Evolutionary conservation across 1,140 invertebrate genomes (phyloP).

Genomic region (Procambarus clarkii): DNA sequence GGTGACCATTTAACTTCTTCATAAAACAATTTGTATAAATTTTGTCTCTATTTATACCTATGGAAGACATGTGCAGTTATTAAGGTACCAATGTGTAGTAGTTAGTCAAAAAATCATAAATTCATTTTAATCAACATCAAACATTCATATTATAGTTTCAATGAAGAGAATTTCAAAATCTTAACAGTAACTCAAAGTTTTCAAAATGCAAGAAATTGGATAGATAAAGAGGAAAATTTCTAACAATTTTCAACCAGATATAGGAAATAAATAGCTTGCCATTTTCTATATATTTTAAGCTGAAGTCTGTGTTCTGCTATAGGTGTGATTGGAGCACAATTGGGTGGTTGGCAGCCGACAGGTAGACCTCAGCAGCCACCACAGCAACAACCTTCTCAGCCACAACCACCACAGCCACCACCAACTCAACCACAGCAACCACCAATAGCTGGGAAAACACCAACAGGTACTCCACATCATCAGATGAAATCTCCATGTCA

Average conservation of each 20-base stretch:
- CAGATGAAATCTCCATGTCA: conserved; percentile 61
- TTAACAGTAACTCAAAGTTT: too few relatives aligned
- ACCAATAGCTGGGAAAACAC: conserved; percentile 38
- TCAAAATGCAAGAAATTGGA: too few relatives aligned
- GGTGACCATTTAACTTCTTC: conserved; percentile 7
- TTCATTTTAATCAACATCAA: not conserved
- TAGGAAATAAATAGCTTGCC: too few relatives aligned
- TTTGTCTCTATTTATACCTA: not conserved
- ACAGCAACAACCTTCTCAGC: not conserved
- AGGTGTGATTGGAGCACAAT: conserved; percentile 45
- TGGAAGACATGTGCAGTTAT: not conserved
- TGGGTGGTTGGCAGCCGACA: conserved; percentile 37
- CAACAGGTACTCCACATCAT: conserved; percentile 62
- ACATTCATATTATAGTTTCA: too few relatives aligned
- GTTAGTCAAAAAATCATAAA: not conserved
- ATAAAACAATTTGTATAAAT: too few relatives aligned
- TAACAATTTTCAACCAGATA: too few relatives aligned
- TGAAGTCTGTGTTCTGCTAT: not conserved
- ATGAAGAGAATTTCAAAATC: too few relatives aligned
- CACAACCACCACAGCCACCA: not conserved
- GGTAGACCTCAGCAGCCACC: conserved; percentile 23
- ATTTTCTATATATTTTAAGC: not conserved
- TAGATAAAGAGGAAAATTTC: too few relatives aligned
- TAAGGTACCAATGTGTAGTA: too few relatives aligned
- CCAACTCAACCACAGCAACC: conserved; percentile 23